Percentiles rank a stretch among this genome's conserved stretches.
These are phyloP conservation scores for Lepus townsendii DNA, from an alignment of 2,797 vertebrate genomes.

Conservation along the genomic window DNA sequence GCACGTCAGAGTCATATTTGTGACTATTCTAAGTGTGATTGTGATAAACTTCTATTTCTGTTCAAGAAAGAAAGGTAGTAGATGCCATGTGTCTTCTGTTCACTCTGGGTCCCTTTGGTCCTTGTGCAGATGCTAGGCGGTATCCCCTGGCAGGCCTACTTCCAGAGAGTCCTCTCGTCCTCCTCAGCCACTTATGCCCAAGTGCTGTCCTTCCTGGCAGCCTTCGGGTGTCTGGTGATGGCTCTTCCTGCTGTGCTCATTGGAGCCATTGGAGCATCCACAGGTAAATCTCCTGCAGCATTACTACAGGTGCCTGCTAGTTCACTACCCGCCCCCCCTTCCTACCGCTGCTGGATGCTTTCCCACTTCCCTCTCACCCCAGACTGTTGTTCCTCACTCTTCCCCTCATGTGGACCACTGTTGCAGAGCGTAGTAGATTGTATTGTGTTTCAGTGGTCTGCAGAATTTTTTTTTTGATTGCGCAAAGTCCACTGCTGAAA, in stretches of 20 bases:
- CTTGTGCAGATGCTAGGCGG: constrained; percentile 96
- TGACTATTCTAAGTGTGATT: neutral
- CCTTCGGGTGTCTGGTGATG: constrained; percentile 97
- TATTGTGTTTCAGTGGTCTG: neutral
- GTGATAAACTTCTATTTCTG: neutral
- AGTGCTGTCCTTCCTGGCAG: constrained; percentile 97
- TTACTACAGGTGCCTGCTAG: neutral
- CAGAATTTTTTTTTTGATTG: neutral
- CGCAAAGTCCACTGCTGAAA: neutral
- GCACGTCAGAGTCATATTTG: neutral
- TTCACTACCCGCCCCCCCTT: too few species aligned
- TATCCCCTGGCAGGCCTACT: constrained; percentile 99
- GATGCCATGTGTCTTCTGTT: neutral
- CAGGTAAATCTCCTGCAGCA: constrained; percentile 89
- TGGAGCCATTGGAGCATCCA: constrained; percentile 97
- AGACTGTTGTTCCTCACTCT: neutral
- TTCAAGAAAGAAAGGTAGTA: neutral
- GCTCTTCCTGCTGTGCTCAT: constrained; percentile 97
- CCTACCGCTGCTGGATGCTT: too few species aligned
- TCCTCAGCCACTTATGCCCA: constrained; percentile 98
- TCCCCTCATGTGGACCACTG: neutral
- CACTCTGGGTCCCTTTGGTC: constrained; percentile 65
- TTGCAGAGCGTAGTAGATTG: neutral
- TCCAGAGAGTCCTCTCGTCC: constrained; percentile 97
- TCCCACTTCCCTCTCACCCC: neutral